These are phyloP conservation scores for Fringilla coelebs DNA, from an alignment of 2,797 vertebrate species.

Conservation along the genomic window DNA sequence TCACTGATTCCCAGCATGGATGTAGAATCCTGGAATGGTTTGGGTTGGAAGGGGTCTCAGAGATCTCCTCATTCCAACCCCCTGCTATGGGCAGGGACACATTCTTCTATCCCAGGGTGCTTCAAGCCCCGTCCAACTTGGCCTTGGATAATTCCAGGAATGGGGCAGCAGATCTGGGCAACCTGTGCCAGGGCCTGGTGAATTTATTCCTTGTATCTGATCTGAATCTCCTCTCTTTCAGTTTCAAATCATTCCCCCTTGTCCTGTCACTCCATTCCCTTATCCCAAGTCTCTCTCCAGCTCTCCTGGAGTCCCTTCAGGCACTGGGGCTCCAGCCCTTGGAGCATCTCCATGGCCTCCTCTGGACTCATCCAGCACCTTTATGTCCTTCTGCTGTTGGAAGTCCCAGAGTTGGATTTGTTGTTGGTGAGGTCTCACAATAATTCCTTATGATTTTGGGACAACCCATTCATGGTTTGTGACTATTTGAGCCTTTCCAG, in stretches of 20 bases:
- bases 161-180: background rate
- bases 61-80: accelerated
- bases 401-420: background rate
- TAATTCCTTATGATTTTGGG: background rate
- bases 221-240: background rate
- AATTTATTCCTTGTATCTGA: background rate
- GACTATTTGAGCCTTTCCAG: background rate
- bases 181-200: background rate
- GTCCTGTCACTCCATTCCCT: background rate
- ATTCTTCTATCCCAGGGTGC: accelerated
- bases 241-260: background rate
- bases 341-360: background rate
- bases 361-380: background rate
- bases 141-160: background rate
- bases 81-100: background rate
- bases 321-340: background rate
- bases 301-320: background rate
- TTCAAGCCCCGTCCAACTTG: accelerated
- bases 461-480: background rate
- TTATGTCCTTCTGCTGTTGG: background rate
- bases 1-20: background rate
- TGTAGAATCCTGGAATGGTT: background rate
- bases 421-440: background rate
- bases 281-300: background rate
- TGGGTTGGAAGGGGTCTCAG: no score